Percentiles rank a stretch among this genome's conserved stretches.
These are phyloP conservation scores for Lerema accius DNA, from an alignment of 1,140 invertebrate species.

Conservation along the genomic window DNA sequence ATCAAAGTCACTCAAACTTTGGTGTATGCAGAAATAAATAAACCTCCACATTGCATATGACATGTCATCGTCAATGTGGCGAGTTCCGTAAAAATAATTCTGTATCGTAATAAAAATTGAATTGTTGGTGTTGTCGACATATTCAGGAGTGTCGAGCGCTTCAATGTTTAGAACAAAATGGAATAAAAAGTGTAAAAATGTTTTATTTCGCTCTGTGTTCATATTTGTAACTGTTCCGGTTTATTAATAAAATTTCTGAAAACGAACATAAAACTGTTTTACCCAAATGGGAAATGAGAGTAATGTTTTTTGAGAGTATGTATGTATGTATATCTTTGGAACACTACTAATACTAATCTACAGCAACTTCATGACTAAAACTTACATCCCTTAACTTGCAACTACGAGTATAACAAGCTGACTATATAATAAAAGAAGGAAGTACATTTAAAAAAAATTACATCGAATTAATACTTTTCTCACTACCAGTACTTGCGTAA, in stretches of 20 bases:
- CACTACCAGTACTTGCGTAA: slow-evolving; percentile 21
- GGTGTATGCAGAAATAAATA: neutral
- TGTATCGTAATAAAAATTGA: neutral
- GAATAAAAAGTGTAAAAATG: neutral
- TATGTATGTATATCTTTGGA: too few species aligned
- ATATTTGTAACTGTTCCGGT: neutral
- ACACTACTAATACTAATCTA: too few species aligned
- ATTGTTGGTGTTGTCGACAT: neutral
- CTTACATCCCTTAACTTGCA: too few species aligned
- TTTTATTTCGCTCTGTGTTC: neutral
- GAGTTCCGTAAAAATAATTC: neutral
- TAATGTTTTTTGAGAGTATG: too few species aligned
- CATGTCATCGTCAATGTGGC: too few species aligned
- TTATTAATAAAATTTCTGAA: too few species aligned
- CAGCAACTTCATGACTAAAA: too few species aligned
- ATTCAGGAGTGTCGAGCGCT: neutral
- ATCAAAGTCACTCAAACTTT: too few species aligned
- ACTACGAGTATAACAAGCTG: too few species aligned
- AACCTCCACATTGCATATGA: neutral
- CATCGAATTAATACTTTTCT: neutral
- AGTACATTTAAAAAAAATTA: neutral
- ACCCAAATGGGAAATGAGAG: too few species aligned
- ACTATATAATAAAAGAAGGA: too few species aligned
- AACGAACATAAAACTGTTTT: too few species aligned
- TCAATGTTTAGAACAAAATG: neutral